These are phyloP conservation scores for Dromaius novaehollandiae DNA, from an alignment of 2,113 vertebrate genomes.

Conservation along the genomic window DNA sequence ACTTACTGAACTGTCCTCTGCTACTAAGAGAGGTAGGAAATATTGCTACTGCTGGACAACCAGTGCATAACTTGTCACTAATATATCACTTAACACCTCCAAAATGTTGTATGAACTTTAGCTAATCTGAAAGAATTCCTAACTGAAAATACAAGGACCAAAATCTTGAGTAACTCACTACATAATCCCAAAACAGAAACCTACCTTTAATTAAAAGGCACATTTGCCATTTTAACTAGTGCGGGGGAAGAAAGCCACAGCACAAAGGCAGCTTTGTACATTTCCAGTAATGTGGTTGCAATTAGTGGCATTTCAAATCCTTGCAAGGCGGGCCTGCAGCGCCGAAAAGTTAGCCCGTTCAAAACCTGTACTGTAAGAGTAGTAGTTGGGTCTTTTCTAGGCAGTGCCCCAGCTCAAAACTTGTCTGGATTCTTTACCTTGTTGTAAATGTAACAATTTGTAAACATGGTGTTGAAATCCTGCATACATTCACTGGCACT, in stretches of 20 bases:
- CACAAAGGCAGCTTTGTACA: conserved; percentile 62
- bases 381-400: neutral
- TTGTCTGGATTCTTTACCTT: conserved; percentile 81
- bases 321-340: neutral
- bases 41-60: neutral
- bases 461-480: conserved; percentile 99
- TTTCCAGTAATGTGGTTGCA: conserved; percentile 26
- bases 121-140: neutral
- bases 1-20: neutral
- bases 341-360: neutral
- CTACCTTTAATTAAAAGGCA: conserved; percentile 28
- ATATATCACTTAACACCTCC: neutral
- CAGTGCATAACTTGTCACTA: neutral
- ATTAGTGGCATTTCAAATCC: conserved; percentile 47
- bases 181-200: neutral
- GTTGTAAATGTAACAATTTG: conserved; percentile 98
- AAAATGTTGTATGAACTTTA: neutral
- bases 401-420: neutral
- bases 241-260: conserved; percentile 6
- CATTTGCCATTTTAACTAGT: conserved; percentile 47
- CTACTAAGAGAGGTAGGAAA: neutral
- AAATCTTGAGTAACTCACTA: neutral
- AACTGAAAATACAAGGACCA: neutral
- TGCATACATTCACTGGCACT: conserved; percentile 96
- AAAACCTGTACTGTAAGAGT: neutral